Conservation (phyloP, 2,797 vertebrate species). For the Ptychadena robeensis region DNA sequence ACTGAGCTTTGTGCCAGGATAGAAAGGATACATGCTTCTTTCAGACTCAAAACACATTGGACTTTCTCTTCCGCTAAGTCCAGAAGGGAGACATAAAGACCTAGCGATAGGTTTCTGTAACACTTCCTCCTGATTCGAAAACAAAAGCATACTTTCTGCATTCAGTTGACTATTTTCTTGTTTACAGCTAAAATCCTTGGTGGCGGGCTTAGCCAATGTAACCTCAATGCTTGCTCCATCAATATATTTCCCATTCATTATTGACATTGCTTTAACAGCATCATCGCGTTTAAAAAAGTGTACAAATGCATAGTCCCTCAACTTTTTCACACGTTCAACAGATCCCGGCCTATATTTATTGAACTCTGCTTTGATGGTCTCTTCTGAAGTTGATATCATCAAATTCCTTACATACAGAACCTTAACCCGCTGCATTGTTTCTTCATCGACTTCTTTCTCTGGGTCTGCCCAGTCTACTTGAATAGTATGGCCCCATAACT, state of each 20-base stretch:
- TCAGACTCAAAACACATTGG: constrained; percentile 74
- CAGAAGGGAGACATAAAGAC: constrained; percentile 68
- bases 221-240: constrained; percentile 89
- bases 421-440: constrained; percentile 90
- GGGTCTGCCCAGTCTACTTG: constrained; percentile 96
- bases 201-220: constrained; percentile 86
- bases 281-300: constrained; percentile 90
- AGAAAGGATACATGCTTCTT: constrained; percentile 77
- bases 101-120: constrained; percentile 72
- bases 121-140: constrained; percentile 78
- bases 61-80: constrained; percentile 75
- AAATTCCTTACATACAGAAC: constrained; percentile 90
- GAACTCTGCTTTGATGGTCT: constrained; percentile 87
- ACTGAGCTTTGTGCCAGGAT: constrained; percentile 81
- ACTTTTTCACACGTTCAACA: constrained; percentile 92
- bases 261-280: constrained; percentile 82
- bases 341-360: constrained; percentile 85
- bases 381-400: constrained; percentile 88
- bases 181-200: constrained; percentile 77
- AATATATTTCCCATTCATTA: constrained; percentile 86
- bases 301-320: constrained; percentile 91
- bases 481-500: constrained; percentile 89
- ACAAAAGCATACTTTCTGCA: constrained; percentile 73
- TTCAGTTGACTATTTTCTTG: constrained; percentile 71
- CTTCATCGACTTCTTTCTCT: constrained; percentile 89